These are phyloP conservation scores for Acrocephalus kingi DNA, from an alignment of 2,113 vertebrate genomes.

Conservation along the genomic window DNA sequence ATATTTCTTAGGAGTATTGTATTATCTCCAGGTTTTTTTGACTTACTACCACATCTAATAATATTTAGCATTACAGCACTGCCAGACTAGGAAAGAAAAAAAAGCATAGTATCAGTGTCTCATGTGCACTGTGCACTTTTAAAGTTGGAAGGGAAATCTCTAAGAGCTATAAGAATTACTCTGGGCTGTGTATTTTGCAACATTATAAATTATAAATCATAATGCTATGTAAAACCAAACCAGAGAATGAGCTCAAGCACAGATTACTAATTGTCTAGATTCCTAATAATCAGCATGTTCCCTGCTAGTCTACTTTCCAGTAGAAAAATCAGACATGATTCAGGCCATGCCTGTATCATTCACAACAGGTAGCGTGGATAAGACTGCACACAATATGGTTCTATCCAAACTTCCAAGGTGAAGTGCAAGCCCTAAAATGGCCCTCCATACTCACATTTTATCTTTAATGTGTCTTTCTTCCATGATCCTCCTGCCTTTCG, in stretches of 20 bases:
- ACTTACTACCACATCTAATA: not conserved
- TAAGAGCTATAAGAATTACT: not conserved
- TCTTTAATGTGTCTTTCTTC: not conserved
- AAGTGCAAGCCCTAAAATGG: not conserved
- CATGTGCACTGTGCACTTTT: not conserved
- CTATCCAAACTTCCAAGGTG: not conserved
- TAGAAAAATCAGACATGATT: not conserved
- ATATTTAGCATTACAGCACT: not conserved
- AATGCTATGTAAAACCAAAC: not conserved
- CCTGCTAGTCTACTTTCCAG: not conserved
- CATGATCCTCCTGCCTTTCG: rapidly evolving
- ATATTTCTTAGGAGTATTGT: not conserved
- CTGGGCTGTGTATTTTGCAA: not conserved
- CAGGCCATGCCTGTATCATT: not conserved
- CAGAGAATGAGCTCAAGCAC: not conserved
- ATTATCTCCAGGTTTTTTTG: not conserved
- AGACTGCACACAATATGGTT: not conserved
- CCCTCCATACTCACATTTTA: not conserved
- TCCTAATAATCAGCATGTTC: not conserved
- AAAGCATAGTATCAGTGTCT: not conserved
- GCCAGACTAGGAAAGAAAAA: not conserved
- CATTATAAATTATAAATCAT: not conserved
- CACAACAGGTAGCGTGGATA: not conserved
- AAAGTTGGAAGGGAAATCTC: not conserved
- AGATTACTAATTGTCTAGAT: not conserved